phyloP scores from a whole-genome alignment of 2,113 vertebrate genomes.

The Struthio camelus region DNA sequence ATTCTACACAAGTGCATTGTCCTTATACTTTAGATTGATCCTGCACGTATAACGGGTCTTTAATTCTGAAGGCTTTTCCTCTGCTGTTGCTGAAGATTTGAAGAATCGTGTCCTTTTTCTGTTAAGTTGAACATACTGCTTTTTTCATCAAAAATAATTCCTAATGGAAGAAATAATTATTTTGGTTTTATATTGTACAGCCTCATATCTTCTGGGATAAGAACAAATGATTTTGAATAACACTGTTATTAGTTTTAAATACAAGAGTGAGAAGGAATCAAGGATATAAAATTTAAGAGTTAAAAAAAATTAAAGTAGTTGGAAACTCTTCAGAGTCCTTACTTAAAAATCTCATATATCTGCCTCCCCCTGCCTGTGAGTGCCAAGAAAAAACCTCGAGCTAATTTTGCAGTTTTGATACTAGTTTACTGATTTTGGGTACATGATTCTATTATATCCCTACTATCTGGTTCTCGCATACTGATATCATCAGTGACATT shows the following conservation, averaged over 20 bases:
- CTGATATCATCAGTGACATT: neutral
- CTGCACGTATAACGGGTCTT: neutral
- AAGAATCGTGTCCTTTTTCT: neutral
- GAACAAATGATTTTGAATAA: neutral
- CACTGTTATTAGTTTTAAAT: slow-evolving; percentile 8
- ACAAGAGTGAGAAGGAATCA: neutral
- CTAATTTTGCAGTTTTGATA: neutral
- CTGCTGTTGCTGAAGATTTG: slow-evolving; percentile 24
- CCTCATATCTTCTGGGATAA: neutral
- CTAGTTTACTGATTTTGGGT: neutral
- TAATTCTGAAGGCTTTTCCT: neutral
- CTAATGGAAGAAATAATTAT: slow-evolving; percentile 22
- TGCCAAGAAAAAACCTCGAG: neutral
- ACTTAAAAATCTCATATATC: neutral
- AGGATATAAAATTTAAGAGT: neutral
- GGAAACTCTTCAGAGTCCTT: neutral
- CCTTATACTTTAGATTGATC: neutral
- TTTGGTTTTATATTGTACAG: neutral
- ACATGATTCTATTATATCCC: neutral
- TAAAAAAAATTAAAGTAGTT: neutral
- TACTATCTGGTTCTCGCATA: neutral
- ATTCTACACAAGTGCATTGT: neutral
- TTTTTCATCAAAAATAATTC: slow-evolving; percentile 7
- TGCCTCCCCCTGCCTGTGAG: neutral
- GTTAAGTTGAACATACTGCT: neutral